A percentile compares a stretch with the other conserved stretches of the same genome.
These are phyloP conservation scores for Brachyhypopomus occidentalis DNA, from an alignment of 2,113 vertebrate species.

Conservation along the genomic window DNA sequence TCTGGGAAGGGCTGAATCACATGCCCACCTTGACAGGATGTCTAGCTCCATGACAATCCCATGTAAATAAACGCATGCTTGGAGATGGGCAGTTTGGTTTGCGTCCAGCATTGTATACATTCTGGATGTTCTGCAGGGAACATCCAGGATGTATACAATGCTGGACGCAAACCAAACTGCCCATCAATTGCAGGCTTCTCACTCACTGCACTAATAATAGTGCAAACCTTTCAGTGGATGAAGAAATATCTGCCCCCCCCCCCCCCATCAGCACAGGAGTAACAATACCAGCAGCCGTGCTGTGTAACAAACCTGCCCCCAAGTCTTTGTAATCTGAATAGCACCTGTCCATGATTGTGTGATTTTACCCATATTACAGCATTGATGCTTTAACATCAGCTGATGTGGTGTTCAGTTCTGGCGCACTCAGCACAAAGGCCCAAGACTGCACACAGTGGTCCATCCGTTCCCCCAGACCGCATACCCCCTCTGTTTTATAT, in stretches of 20 bases:
- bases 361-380: conserved; percentile 16
- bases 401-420: background rate
- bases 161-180: conserved; percentile 1
- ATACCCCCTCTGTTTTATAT: conserved; percentile 5
- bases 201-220: conserved; percentile 1
- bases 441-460: background rate
- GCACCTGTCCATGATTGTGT: conserved; percentile 25
- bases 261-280: background rate
- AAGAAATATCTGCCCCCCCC: background rate
- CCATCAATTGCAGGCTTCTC: background rate
- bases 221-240: conserved; percentile 19
- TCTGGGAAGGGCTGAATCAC: conserved; percentile 44
- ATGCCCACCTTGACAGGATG: conserved; percentile 2
- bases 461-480: no score
- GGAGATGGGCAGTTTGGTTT: background rate
- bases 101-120: conserved; percentile 22
- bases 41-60: conserved; percentile 6
- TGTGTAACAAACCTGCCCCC: background rate
- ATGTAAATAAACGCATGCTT: background rate
- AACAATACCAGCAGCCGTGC: background rate
- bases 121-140: background rate
- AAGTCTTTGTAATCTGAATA: background rate
- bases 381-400: conserved; percentile 6
- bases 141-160: conserved; percentile 21
- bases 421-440: background rate